Percentiles rank a stretch among this genome's conserved stretches.
Evolutionary conservation across 2,113 vertebrate genomes (phyloP).

Genomic region (Gymnogyps californianus): DNA sequence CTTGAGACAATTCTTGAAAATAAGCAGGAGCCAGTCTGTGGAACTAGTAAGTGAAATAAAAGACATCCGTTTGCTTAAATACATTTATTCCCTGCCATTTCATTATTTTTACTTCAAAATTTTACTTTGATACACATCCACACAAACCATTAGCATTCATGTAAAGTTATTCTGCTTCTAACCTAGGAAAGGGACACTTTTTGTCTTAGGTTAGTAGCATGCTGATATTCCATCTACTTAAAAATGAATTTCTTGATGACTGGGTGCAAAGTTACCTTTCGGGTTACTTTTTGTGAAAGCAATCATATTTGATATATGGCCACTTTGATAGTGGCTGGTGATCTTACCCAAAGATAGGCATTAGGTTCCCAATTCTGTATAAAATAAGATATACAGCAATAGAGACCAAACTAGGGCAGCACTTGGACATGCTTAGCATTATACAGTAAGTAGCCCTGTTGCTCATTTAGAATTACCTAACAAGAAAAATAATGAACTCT

Average conservation of each 20-base stretch:
- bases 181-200: neutral
- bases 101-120: neutral
- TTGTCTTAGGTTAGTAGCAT: neutral
- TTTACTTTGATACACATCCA: neutral
- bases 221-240: neutral
- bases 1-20: neutral
- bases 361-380: neutral
- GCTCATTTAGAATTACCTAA: neutral
- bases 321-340: neutral
- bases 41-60: neutral
- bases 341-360: neutral
- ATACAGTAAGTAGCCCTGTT: neutral
- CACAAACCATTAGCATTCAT: neutral
- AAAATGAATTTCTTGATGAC: neutral
- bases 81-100: neutral
- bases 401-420: neutral
- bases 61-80: neutral
- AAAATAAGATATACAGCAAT: neutral
- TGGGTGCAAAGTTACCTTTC: neutral
- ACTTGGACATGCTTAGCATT: neutral
- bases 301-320: too few relatives aligned
- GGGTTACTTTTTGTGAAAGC: neutral
- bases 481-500: neutral
- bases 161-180: neutral
- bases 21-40: neutral